phyloP scores from a whole-genome alignment of 2,113 vertebrate genomes.

The Leucosticte australis region DNA sequence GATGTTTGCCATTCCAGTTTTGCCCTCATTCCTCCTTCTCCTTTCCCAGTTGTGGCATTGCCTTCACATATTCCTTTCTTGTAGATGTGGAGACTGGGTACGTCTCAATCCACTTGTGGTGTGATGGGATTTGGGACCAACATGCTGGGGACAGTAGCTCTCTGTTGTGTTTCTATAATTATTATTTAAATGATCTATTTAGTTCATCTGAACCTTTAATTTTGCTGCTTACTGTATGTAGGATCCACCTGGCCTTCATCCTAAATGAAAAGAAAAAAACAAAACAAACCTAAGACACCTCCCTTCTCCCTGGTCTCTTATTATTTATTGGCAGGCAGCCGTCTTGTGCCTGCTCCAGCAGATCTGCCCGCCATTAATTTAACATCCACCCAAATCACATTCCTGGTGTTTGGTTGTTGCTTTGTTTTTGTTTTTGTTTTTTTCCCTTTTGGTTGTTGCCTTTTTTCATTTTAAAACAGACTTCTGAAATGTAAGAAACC shows the following conservation, averaged over 20 bases:
- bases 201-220: conserved; percentile 66
- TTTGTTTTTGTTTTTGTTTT: neutral
- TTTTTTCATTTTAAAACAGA: conserved; percentile 1
- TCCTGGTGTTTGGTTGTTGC: conserved; percentile 50
- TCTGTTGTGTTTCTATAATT: conserved; percentile 44
- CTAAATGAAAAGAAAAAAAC: conserved; percentile 56
- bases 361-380: conserved; percentile 54
- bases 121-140: conserved; percentile 33
- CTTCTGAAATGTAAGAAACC: conserved; percentile 35
- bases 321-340: conserved; percentile 76
- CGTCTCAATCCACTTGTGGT: conserved; percentile 14
- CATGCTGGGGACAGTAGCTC: conserved; percentile 45
- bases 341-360: conserved; percentile 45
- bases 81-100: neutral
- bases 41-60: neutral
- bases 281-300: conserved; percentile 38
- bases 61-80: conserved; percentile 18
- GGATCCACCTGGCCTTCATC: conserved; percentile 66
- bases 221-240: conserved; percentile 70
- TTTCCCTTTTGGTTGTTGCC: neutral
- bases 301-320: conserved; percentile 59
- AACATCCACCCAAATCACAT: conserved; percentile 47
- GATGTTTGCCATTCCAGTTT: neutral
- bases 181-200: conserved; percentile 63
- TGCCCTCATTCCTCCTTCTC: neutral